phyloP scores from a whole-genome alignment of 2,113 vertebrate genomes.

The Hemibagrus wyckioides region DNA sequence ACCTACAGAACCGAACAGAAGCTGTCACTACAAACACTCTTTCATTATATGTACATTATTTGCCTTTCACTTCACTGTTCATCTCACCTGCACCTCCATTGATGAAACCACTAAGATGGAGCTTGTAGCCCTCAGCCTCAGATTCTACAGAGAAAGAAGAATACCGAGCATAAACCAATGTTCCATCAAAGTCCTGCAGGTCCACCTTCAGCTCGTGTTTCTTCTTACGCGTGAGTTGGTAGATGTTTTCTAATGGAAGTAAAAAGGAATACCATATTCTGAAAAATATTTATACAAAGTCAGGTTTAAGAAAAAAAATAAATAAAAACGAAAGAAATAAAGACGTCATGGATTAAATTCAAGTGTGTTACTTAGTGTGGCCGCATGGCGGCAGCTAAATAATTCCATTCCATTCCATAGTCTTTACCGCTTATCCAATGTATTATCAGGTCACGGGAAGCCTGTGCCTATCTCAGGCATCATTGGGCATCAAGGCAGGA shows the following conservation, averaged over 20 bases:
- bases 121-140: constrained; percentile 71
- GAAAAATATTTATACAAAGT: background rate
- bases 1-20: constrained; percentile 58
- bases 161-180: constrained; percentile 68
- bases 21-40: no score
- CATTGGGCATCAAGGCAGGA: no score
- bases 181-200: constrained; percentile 76
- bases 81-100: constrained; percentile 75
- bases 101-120: constrained; percentile 68
- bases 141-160: constrained; percentile 67
- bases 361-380: background rate
- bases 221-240: constrained; percentile 68
- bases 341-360: no score
- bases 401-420: no score
- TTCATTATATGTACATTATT: background rate
- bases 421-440: no score
- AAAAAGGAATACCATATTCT: background rate
- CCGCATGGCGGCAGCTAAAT: no score
- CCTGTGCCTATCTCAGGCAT: no score
- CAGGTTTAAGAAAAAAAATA: background rate
- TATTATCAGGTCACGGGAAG: no score
- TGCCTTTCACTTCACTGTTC: background rate
- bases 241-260: constrained; percentile 68
- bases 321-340: no score
- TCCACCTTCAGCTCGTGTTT: constrained; percentile 74